Conservation (phyloP, 2,888 invertebrate species). For the Prionchulus punctatus region DNA sequence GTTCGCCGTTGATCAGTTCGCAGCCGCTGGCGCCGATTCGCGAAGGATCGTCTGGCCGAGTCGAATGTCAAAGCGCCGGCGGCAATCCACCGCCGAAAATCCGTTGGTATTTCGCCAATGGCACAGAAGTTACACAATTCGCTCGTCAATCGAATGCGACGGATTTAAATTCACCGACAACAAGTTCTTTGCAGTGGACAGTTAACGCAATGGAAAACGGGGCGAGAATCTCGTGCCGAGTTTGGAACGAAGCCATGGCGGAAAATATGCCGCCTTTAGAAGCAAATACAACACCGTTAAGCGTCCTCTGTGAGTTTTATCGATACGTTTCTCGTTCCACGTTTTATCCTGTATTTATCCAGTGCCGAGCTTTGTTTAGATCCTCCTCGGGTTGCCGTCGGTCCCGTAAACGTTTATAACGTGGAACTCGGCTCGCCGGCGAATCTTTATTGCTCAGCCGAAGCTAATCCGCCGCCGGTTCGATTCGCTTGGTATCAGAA, state of each 20-base stretch:
- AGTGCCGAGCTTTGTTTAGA: no score
- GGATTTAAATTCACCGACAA: neutral
- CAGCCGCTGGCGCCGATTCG: slow-evolving; percentile 19
- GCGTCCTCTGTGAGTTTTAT: neutral
- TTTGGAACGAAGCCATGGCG: neutral
- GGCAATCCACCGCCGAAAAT: slow-evolving; percentile 27
- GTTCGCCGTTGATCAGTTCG: slow-evolving; percentile 19
- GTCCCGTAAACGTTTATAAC: neutral
- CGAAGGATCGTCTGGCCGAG: slow-evolving; percentile 21
- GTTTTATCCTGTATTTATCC: neutral
- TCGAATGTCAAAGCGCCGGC: slow-evolving; percentile 23
- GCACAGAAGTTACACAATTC: slow-evolving; percentile 1
- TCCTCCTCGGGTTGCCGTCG: neutral
- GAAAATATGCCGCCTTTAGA: neutral
- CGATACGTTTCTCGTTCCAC: neutral
- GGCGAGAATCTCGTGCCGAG: neutral
- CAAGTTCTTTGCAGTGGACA: neutral
- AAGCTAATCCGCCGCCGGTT: neutral
- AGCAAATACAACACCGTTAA: neutral
- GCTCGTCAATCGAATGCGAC: neutral
- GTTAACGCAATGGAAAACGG: neutral
- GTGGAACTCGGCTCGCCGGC: neutral
- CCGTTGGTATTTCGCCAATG: slow-evolving; percentile 14
- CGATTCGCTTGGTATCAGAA: neutral
- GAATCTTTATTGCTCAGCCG: neutral